Conservation (phyloP, 2,113 vertebrate species). For the Calidris pugnax region DNA sequence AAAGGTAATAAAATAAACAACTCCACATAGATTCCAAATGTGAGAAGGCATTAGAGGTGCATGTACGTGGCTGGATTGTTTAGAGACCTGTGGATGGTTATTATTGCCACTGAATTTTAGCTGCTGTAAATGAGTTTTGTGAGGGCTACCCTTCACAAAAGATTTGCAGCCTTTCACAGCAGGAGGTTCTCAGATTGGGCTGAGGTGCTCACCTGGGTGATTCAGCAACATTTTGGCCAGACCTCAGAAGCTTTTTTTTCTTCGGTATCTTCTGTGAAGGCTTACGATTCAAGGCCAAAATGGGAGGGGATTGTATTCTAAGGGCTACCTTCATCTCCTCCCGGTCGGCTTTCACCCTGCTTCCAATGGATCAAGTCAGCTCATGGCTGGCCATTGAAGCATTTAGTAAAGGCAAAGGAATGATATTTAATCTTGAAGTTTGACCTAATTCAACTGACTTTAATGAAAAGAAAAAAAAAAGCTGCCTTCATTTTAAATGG, state of each 20-base stretch:
- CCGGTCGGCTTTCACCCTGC: not conserved
- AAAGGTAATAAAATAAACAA: slow-evolving; percentile 44
- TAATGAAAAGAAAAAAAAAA: not conserved
- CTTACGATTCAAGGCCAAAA: not conserved
- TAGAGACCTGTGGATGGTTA: not conserved
- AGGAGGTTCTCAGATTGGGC: not conserved
- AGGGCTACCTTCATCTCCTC: not conserved
- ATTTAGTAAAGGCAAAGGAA: not conserved
- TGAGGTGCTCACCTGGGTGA: not conserved
- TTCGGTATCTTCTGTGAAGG: not conserved
- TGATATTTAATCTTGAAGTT: not conserved
- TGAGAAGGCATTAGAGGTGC: not conserved
- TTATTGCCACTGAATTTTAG: not conserved
- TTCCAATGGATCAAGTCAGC: not conserved
- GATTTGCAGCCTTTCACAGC: not conserved
- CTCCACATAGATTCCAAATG: not conserved
- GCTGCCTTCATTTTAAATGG: not conserved
- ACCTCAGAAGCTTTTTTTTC: not conserved
- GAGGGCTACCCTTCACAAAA: not conserved
- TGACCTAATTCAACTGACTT: not conserved
- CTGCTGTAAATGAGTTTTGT: not conserved
- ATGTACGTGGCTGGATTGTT: not conserved
- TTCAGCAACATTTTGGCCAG: slow-evolving; percentile 21
- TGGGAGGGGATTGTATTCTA: not conserved
- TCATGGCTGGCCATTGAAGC: not conserved